Evolutionary conservation across 2,888 invertebrate species (phyloP), one percentile per base, ranked within the genome.

Genomic region (Amiota communis): DNA sequence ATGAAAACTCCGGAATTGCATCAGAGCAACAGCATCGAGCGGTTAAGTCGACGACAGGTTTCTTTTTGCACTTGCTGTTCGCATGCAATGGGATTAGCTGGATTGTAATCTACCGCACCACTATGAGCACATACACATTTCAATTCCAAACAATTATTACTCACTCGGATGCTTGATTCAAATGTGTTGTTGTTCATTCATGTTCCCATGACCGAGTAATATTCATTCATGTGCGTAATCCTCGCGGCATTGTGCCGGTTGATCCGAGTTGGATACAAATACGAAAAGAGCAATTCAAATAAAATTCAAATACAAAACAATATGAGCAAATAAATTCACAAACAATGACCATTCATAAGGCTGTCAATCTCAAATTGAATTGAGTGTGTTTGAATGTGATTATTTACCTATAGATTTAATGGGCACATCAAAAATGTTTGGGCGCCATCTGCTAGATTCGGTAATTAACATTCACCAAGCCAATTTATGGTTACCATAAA

Each of bases 291-390:
- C 61, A 74, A 70, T 53, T 75, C 67, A 78, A 74, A 67, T 77
- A 11, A 9, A 59, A 9, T 59, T 59, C 57, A 59, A 8, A 59
- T 17, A 59, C 17, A 59, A 36, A 59, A 77, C 76, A 71, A 85
- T 84, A 84, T 79, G 86, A 85, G 81, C 85, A 85, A 84, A 84
- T 78, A 23, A 75, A 80, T 78, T 74, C 76, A 78, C 36, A 47
- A 81, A 85, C 80, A 84, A 84, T 79, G 78, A 78, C 78, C 78
- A 80, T 84, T 82, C 78, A 81, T 79, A 82, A 82, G 86, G 85
- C 86, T 86, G 85, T 84, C 85, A 86, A 83, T 86, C 85, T 80
- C 68, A 75, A 79, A 85, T 83, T 78, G 77, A 81, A 80, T 80
- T 80, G 80, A 75, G 80, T 78, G 75, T 72, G 72, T 72, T 36